Conservation (phyloP, 2,888 invertebrate species). For the Lypha dubia region DNA sequence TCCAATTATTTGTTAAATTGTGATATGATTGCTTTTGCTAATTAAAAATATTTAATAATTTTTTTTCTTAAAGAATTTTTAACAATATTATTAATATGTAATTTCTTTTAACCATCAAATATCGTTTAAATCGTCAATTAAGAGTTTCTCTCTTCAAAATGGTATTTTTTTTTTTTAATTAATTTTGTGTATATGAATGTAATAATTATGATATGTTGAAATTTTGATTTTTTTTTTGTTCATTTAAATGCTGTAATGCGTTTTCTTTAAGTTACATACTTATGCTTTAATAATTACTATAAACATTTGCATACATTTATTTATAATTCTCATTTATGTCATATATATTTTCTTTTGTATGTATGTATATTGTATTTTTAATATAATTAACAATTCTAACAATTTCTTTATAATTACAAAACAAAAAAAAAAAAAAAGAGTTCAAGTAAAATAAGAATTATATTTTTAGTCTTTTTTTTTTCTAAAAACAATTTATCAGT, state of each 20-base stretch:
- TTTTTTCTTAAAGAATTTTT: conserved; percentile 3
- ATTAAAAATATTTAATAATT: conserved; percentile 1
- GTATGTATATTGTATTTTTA: conserved; percentile 46
- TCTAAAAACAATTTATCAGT: conserved; percentile 66
- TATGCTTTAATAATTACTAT: conserved; percentile 21
- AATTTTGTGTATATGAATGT: conserved; percentile 51
- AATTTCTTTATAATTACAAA: conserved; percentile 34
- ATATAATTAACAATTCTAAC: conserved; percentile 63
- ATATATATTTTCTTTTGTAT: too few relatives aligned
- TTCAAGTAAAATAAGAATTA: conserved; percentile 50
- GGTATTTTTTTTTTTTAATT: conserved; percentile 20
- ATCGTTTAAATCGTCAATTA: not conserved
- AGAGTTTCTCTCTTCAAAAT: not conserved
- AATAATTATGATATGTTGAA: conserved; percentile 69
- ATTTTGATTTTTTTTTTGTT: conserved; percentile 28
- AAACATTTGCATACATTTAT: conserved; percentile 20
- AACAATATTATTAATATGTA: conserved; percentile 39
- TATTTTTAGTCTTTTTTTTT: conserved; percentile 49
- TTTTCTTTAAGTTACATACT: not conserved
- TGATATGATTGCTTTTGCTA: conserved; percentile 10
- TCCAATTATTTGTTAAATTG: conserved; percentile 4
- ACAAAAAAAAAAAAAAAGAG: too few relatives aligned
- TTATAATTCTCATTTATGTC: not conserved
- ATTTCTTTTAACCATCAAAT: conserved; percentile 19
- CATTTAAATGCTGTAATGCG: conserved; percentile 10